Base-by-base conservation (phyloP, 2,113 vertebrate genomes). In the Cynopterus brachyotis region DNA sequence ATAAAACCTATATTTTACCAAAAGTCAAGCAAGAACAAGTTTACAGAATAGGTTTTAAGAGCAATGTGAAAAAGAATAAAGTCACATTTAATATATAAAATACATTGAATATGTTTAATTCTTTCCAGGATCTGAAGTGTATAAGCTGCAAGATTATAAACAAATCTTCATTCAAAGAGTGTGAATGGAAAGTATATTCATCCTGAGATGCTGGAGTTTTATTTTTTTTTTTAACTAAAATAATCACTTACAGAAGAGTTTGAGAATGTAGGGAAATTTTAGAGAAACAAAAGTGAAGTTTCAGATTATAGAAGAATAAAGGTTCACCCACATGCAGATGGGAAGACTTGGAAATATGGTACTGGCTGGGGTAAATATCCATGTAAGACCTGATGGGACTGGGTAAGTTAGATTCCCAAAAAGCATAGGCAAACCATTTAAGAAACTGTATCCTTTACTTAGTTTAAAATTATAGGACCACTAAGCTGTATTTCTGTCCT, bases 271-370 rank as follows among this genome's bases (percentile, higher is more conserved):
- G 42, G n/a, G 17, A 10, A 67, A 35, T 22, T 79, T 47, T 13
- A 30, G 37, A 47, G 30, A 28, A 35, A 86, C 24, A 69, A 60
- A 67, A 32, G 0, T 24, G 9, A 79, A 78, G 47, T 64, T 13
- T 20, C 17, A 73, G 22, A n/a, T 16, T 15, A 22, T 22, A 67
- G 5, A 6, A 60, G 22, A 32, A 0, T 32, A 40, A 42, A 19
- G 3, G 3, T 60, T 45, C 24, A 28, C 5, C 8, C 30, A 45
- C 1, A 37, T 0, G 26, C 13, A 69, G n/a, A 24, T 2, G 9
- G 13, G 22, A 35, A 70, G 32, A 1, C 20, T n/a, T 26, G 22
- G 28, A 57, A 82, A 24, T 24, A 28, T 5, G 24, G 35, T 5
- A 2, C 24, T 28, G 6, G 7, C 42, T 35, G 28, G 22, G 8